Base-by-base conservation (phyloP, 2,888 invertebrate genomes). In the Gasteruption jaculator region DNA sequence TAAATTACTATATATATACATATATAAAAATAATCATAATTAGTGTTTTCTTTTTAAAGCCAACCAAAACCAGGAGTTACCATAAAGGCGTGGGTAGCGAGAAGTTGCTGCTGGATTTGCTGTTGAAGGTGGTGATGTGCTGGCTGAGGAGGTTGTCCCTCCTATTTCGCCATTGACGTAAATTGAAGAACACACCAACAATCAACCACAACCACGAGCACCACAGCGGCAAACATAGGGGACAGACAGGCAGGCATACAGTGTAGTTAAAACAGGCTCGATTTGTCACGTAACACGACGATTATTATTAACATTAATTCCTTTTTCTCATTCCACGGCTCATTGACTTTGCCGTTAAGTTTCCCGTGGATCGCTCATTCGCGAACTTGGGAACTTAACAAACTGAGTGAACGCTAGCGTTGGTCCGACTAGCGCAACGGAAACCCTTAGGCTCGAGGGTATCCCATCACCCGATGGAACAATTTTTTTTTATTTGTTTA, bases 21-120 rank as follows among this genome's bases (percentile, higher is more conserved):
- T 38, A 45, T 34, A 42, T 40, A 37, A 20, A 44, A 46, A 51
- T 43, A 51, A 50, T 50, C 56, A 53, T n/a, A 65, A 68, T 68
- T 68, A 69, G 69, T 70, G 63, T n/a, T n/a, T n/a, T n/a, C n/a
- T n/a, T n/a, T n/a, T n/a, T n/a, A 63, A 70, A 69, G 69, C 68
- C 68, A 68, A 70, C 70, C 70, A 70, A 70, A 70, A 70, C 70
- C 70, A 69, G 65, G 67, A 69, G 68, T 70, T 70, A 70, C 70
- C 70, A 70, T 69, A 69, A 70, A 68, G 69, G 70, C 70, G 69
- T 70, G 70, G 68, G 70, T 70, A 70, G 69, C 69, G 67, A 70
- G 69, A 68, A 70, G 70, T 69, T 69, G 70, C 67, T 69, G 70
- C 68, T 70, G 70, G 69, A 70, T 68, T 68, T 70, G 70, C 67